Evolutionary conservation across 2,888 invertebrate genomes (phyloP).

Genomic region (Xanthia togata): DNA sequence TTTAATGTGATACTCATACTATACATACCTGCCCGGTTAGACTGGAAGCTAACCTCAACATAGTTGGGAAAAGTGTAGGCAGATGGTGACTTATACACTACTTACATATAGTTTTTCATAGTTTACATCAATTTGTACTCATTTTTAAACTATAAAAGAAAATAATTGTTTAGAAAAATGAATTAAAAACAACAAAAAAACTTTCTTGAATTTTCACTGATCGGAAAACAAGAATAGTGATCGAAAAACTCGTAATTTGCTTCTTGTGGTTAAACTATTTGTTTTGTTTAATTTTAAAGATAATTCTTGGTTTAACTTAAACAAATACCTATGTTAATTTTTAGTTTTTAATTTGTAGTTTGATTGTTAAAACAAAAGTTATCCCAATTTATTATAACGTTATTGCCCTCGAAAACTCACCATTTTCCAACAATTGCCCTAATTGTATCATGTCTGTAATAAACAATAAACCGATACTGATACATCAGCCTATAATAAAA

Average conservation of each 20-base stretch:
- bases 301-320: neutral
- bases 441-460: slow-evolving; percentile 16
- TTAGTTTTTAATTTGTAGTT: neutral
- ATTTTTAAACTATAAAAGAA: neutral
- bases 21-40: too few relatives aligned
- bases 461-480: slow-evolving; percentile 24
- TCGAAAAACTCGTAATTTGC: neutral
- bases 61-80: too few relatives aligned
- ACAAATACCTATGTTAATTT: neutral
- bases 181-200: neutral
- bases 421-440: neutral
- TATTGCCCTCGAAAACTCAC: neutral
- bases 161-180: neutral
- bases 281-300: neutral
- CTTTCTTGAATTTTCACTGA: neutral
- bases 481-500: slow-evolving; percentile 11
- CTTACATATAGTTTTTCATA: neutral
- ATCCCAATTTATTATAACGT: neutral
- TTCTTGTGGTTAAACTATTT: neutral
- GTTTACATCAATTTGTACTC: neutral
- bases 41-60: too few relatives aligned
- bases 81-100: too few relatives aligned
- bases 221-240: neutral
- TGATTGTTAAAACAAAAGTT: neutral
- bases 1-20: too few relatives aligned